These are phyloP conservation scores for Dasypogon diadema DNA, from an alignment of 2,888 invertebrate genomes.

Conservation along the genomic window DNA sequence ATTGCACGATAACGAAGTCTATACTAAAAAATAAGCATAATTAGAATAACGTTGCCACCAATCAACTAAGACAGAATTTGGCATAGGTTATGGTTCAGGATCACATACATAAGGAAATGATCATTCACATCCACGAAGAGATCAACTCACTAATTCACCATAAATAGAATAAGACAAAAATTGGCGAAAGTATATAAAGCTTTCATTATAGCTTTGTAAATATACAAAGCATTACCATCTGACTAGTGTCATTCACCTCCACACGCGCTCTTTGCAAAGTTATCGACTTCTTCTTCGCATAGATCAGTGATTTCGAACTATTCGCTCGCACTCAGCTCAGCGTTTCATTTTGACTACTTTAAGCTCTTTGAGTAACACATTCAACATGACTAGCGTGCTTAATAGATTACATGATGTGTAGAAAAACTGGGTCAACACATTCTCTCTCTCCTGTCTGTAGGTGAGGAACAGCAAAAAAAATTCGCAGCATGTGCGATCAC, in stretches of 20 bases:
- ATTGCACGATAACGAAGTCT: too few species aligned
- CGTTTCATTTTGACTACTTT: background rate
- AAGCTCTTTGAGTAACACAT: background rate
- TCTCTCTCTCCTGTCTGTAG: background rate
- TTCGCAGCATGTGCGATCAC: slow-evolving; percentile 17
- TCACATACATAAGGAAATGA: too few species aligned
- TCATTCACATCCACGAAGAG: background rate
- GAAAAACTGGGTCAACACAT: slow-evolving; percentile 32
- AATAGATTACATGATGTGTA: slow-evolving; percentile 34
- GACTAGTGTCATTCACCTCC: slow-evolving; percentile 28
- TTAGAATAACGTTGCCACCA: background rate
- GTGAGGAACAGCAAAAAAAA: slow-evolving; percentile 2
- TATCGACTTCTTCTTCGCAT: background rate
- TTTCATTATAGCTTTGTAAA: slow-evolving; percentile 14
- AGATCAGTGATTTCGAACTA: background rate
- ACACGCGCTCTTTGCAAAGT: slow-evolving; percentile 3
- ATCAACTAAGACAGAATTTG: slow-evolving; percentile 3
- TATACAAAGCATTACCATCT: slow-evolving; percentile 1
- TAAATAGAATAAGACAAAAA: slow-evolving; percentile 22
- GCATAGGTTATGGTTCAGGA: slow-evolving; percentile 39
- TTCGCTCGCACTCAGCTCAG: too few species aligned
- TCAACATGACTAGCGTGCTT: background rate
- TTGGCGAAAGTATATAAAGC: slow-evolving; percentile 46
- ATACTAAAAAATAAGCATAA: too few species aligned
- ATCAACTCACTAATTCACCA: background rate